Evolutionary conservation across 2,797 vertebrate genomes (phyloP).

Genomic region (Bovichtus variegatus): DNA sequence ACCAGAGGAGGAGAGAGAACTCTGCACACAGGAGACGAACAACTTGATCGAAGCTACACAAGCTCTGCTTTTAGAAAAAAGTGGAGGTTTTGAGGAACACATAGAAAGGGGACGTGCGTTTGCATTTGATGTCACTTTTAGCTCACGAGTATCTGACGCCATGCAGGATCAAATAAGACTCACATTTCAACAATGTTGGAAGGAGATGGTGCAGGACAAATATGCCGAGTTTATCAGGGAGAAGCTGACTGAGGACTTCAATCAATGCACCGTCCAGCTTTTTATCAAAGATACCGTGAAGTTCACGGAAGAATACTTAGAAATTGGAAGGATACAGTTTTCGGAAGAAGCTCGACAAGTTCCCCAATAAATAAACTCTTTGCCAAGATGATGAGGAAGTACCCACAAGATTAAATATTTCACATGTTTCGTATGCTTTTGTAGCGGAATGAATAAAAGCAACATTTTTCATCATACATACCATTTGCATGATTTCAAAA

Average conservation of each 20-base stretch:
- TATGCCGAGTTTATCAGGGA: conserved; percentile 64
- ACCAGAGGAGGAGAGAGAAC: conserved; percentile 31
- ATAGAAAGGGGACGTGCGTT: conserved; percentile 53
- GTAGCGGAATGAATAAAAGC: conserved; percentile 14
- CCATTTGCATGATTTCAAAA: conserved; percentile 45
- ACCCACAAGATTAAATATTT: neutral
- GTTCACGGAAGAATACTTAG: conserved; percentile 42
- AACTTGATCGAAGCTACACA: conserved; percentile 20
- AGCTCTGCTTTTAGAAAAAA: conserved; percentile 36
- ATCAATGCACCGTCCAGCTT: conserved; percentile 55
- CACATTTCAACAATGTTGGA: conserved; percentile 65
- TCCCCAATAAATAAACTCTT: neutral
- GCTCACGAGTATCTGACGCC: conserved; percentile 21
- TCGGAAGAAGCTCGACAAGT: neutral
- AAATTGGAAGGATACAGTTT: conserved; percentile 67
- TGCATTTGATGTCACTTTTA: conserved; percentile 32
- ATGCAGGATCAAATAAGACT: conserved; percentile 39
- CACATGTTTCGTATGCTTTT: neutral
- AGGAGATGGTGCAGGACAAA: conserved; percentile 59
- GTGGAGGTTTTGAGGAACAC: conserved; percentile 19
- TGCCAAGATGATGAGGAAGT: neutral
- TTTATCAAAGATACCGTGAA: conserved; percentile 55
- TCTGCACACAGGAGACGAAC: conserved; percentile 20
- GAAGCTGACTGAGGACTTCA: conserved; percentile 68
- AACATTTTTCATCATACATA: neutral